phyloP scores from a whole-genome alignment of 2,113 vertebrate genomes.

The Rostratula benghalensis region DNA sequence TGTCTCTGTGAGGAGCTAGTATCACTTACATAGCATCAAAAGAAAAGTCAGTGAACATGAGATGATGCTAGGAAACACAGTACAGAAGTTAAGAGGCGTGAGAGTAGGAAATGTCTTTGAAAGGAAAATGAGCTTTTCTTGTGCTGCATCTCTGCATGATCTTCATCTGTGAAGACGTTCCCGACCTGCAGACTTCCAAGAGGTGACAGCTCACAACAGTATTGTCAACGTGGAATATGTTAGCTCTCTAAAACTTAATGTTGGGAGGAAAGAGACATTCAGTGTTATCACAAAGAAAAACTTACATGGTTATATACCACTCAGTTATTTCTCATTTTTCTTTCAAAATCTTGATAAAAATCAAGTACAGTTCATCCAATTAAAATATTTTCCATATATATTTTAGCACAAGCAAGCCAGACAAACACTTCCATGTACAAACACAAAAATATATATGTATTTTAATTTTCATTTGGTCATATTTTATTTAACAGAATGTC shows the following conservation, averaged over 20 bases:
- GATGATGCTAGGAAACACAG: background rate
- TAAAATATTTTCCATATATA: background rate
- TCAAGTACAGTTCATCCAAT: background rate
- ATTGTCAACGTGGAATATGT: background rate
- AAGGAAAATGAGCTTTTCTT: background rate
- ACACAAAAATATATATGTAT: constrained; percentile 58
- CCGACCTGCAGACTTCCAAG: background rate
- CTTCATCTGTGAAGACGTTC: background rate
- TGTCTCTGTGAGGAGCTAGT: background rate
- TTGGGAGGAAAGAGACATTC: background rate
- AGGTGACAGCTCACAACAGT: background rate
- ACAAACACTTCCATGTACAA: constrained; percentile 14
- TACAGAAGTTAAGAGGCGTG: background rate
- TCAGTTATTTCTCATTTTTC: background rate
- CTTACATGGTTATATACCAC: background rate
- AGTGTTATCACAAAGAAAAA: background rate
- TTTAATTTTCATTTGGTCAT: constrained; percentile 63
- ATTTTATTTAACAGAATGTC: constrained; percentile 69
- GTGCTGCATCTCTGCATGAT: background rate
- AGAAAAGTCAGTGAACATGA: background rate
- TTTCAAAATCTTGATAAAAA: background rate
- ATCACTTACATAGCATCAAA: background rate
- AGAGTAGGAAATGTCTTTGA: background rate
- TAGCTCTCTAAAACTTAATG: background rate
- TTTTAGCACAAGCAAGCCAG: background rate